phyloP scores from a whole-genome alignment of 2,888 invertebrate genomes.

The Lasioglossum marginatum region DNA sequence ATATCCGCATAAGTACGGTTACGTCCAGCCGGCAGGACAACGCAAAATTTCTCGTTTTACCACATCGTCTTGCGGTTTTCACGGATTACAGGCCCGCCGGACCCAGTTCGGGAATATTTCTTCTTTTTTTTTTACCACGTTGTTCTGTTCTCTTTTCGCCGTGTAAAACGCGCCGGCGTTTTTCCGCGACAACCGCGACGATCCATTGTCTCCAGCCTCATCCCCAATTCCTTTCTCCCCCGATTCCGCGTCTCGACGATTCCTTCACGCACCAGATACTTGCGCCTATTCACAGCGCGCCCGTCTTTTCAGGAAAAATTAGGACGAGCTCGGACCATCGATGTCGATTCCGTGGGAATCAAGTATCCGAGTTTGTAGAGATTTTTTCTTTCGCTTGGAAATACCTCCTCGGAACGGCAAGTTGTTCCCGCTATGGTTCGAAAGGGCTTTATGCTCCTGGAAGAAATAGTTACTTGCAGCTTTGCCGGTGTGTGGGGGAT shows the following conservation, averaged over 20 bases:
- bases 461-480: neutral
- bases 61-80: slow-evolving; percentile 50
- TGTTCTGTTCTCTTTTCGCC: neutral
- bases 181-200: slow-evolving; percentile 33
- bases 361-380: neutral
- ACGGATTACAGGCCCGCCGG: slow-evolving; percentile 50
- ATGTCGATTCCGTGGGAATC: neutral
- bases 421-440: neutral
- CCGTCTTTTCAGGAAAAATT: slow-evolving; percentile 29
- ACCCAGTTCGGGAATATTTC: neutral
- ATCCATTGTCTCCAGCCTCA: slow-evolving; percentile 13
- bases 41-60: slow-evolving; percentile 58
- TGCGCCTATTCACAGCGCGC: slow-evolving; percentile 20
- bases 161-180: slow-evolving; percentile 33
- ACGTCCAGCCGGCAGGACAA: slow-evolving; percentile 56
- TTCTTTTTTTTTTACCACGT: too few relatives aligned
- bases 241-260: neutral
- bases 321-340: neutral
- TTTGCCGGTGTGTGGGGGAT: neutral
- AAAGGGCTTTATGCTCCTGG: neutral
- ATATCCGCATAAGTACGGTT: slow-evolving; percentile 73
- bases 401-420: neutral
- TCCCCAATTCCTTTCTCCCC: neutral
- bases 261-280: slow-evolving; percentile 51
- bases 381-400: neutral